Percentiles rank a stretch among this genome's conserved stretches.
phyloP scores from a whole-genome alignment of 2,113 vertebrate species.

The Sylvietta virens region DNA sequence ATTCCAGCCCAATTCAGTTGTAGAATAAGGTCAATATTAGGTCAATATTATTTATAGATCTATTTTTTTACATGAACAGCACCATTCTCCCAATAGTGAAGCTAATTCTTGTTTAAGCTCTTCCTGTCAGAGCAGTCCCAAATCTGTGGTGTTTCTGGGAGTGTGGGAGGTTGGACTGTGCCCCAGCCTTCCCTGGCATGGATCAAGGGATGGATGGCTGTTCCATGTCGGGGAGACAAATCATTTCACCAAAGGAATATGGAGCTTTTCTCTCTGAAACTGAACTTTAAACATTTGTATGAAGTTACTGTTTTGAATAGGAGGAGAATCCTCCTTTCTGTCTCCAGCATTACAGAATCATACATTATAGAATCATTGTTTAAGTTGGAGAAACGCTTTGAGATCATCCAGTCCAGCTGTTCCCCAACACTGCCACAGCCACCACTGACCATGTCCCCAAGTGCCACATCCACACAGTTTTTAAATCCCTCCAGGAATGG shows the following conservation, averaged over 20 bases:
- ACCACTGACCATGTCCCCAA: not conserved
- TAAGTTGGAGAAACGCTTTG: not conserved
- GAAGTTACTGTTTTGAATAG: not conserved
- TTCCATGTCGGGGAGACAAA: fast-evolving
- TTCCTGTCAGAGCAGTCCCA: not conserved
- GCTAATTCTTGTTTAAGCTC: not conserved
- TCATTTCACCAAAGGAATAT: fast-evolving
- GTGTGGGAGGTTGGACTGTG: not conserved
- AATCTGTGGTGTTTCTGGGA: not conserved
- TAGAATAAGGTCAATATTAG: not conserved
- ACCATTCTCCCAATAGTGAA: not conserved
- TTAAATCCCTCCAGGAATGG: not conserved
- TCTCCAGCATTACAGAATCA: not conserved
- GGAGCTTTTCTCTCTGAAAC: not conserved
- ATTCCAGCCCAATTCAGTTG: not conserved
- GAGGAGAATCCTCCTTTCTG: not conserved
- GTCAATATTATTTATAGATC: not conserved
- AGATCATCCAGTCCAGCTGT: fast-evolving
- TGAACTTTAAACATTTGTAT: not conserved
- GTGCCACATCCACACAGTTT: not conserved
- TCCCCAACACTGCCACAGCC: not conserved
- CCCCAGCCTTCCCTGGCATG: not conserved
- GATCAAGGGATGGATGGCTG: not conserved
- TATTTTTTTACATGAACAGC: not conserved
- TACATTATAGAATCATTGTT: too few relatives aligned